Evolutionary conservation across 1,140 invertebrate species (phyloP).

Genomic region (Dermatophagoides farinae): DNA sequence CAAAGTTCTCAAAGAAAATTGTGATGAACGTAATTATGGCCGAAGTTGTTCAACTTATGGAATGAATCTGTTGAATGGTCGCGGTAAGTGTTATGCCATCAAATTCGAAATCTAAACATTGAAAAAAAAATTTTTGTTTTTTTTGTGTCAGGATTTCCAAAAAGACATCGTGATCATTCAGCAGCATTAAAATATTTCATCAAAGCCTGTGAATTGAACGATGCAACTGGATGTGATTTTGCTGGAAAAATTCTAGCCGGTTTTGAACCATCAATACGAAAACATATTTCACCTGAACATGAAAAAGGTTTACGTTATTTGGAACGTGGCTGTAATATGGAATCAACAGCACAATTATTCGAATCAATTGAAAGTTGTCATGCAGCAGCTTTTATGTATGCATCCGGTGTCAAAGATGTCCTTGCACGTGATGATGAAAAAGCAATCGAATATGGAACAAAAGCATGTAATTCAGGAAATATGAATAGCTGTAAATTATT

Average conservation of each 20-base stretch:
- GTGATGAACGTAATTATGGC: slow-evolving; percentile 52
- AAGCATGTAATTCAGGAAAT: slow-evolving; percentile 55
- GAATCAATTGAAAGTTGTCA: slow-evolving; percentile 45
- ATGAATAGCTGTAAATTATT: slow-evolving; percentile 58
- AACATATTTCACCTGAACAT: slow-evolving; percentile 20
- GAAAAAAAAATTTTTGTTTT: not conserved
- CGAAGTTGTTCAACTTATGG: slow-evolving; percentile 68
- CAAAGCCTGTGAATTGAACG: slow-evolving; percentile 49
- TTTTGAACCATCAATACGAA: slow-evolving; percentile 5
- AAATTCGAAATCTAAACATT: not conserved
- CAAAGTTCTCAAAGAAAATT: slow-evolving; percentile 57
- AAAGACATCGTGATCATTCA: slow-evolving; percentile 17
- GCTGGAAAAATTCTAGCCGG: slow-evolving; percentile 42
- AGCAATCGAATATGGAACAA: slow-evolving; percentile 48
- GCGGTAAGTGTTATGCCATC: slow-evolving; percentile 18
- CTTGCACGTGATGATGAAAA: slow-evolving; percentile 42
- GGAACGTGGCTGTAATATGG: slow-evolving; percentile 43
- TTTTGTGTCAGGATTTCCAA: not conserved
- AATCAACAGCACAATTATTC: slow-evolving; percentile 22
- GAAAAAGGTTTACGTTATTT: slow-evolving; percentile 40
- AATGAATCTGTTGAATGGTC: slow-evolving; percentile 34
- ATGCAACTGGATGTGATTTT: slow-evolving; percentile 46
- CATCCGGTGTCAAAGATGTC: slow-evolving; percentile 42
- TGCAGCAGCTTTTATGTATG: slow-evolving; percentile 50
- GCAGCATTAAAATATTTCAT: slow-evolving; percentile 45